A percentile compares a stretch with the other conserved stretches of the same genome.
phyloP scores from a whole-genome alignment of 2,797 vertebrate genomes.

The Chelidonichthys spinosus region DNA sequence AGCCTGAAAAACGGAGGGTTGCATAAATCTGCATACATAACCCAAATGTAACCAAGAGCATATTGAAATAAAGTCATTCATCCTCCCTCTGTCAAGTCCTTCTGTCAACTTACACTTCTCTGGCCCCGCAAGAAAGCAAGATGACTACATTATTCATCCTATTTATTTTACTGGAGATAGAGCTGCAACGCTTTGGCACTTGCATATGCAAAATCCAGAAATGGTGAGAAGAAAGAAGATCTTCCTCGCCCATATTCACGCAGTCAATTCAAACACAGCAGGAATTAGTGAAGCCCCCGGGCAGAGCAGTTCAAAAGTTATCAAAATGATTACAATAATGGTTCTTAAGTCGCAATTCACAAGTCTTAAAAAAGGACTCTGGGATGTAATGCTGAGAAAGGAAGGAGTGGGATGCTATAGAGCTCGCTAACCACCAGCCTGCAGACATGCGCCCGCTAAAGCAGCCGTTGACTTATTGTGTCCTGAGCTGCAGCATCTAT shows the following conservation, averaged over 20 bases:
- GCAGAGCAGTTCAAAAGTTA: constrained; percentile 58
- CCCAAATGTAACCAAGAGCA: constrained; percentile 55
- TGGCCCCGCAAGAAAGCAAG: constrained; percentile 46
- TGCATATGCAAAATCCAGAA: constrained; percentile 39
- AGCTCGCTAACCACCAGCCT: constrained; percentile 11
- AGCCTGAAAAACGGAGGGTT: constrained; percentile 43
- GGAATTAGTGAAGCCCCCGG: constrained; percentile 52
- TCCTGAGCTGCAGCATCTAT: constrained; percentile 33
- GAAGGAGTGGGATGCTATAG: constrained; percentile 2
- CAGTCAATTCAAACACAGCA: constrained; percentile 62
- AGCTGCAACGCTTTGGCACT: constrained; percentile 19
- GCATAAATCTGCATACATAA: constrained; percentile 75
- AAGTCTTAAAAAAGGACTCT: constrained; percentile 17
- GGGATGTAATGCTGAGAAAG: not conserved
- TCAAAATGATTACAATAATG: constrained; percentile 49
- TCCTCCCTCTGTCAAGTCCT: constrained; percentile 55
- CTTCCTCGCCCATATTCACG: constrained; percentile 53
- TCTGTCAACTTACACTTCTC: constrained; percentile 48
- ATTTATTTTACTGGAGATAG: constrained; percentile 55
- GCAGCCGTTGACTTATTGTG: constrained; percentile 38
- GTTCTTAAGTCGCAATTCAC: constrained; percentile 31
- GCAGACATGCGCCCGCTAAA: constrained; percentile 10
- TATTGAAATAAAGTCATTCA: constrained; percentile 63
- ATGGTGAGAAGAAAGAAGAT: constrained; percentile 44
- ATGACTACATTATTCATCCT: constrained; percentile 69